A percentile compares a stretch with the other conserved stretches of the same genome.
Evolutionary conservation across 2,888 invertebrate genomes (phyloP).

Genomic region (Arctia plantaginis): DNA sequence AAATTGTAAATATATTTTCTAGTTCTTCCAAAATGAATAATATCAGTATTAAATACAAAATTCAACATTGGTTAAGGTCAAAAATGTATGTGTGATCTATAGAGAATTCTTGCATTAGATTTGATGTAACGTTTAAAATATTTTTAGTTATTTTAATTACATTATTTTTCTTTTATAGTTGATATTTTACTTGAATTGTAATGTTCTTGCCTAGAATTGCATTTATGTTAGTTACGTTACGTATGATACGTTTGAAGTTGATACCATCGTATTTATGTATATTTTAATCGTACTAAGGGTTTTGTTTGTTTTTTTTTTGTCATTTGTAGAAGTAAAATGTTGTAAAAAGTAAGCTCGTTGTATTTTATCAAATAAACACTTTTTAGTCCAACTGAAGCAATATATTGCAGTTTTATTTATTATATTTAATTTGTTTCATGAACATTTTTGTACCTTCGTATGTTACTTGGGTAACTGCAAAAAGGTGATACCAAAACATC

Average conservation of each 20-base stretch:
- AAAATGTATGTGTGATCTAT: slow-evolving; percentile 86
- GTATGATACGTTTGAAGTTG: slow-evolving; percentile 83
- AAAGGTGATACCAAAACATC: no score
- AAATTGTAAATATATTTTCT: slow-evolving; percentile 85
- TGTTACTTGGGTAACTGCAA: no score
- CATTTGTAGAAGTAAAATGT: slow-evolving; percentile 86
- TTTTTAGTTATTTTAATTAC: slow-evolving; percentile 65
- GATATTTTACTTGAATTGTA: slow-evolving; percentile 78
- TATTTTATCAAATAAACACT: slow-evolving; percentile 87
- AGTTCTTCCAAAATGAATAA: slow-evolving; percentile 83
- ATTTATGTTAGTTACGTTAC: slow-evolving; percentile 84
- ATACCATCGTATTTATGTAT: slow-evolving; percentile 86
- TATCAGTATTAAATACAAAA: slow-evolving; percentile 87
- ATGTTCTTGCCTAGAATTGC: slow-evolving; percentile 86
- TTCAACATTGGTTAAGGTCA: slow-evolving; percentile 85
- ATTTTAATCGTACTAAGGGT: slow-evolving; percentile 85
- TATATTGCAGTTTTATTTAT: slow-evolving; percentile 78
- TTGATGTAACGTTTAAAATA: slow-evolving; percentile 76
- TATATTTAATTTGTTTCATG: slow-evolving; percentile 47
- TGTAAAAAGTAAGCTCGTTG: slow-evolving; percentile 87
- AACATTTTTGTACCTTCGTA: no score
- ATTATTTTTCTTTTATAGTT: slow-evolving; percentile 69
- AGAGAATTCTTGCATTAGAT: slow-evolving; percentile 78
- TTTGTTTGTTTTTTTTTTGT: slow-evolving; percentile 86
- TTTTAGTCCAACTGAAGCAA: slow-evolving; percentile 87